These are phyloP conservation scores for Sprattus sprattus DNA, from an alignment of 2,113 vertebrate species.

Conservation along the genomic window DNA sequence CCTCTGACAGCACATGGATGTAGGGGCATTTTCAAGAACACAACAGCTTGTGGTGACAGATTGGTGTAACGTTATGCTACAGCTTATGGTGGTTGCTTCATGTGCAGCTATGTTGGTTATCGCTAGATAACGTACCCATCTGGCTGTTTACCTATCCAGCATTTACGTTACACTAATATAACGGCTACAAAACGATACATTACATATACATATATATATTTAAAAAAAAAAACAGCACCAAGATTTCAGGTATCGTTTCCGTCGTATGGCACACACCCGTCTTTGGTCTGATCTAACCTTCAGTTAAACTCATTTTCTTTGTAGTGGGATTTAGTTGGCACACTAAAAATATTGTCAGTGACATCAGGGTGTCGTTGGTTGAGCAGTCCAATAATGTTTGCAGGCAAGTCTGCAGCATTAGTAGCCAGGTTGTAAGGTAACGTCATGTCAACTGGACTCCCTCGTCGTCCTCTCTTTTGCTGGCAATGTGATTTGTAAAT, in stretches of 20 bases:
- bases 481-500: not conserved
- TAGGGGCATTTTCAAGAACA: constrained; percentile 1
- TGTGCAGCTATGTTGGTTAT: not conserved
- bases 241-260: not conserved
- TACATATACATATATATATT: not conserved
- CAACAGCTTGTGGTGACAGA: not conserved
- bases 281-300: constrained; percentile 4
- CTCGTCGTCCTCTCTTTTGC: not conserved
- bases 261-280: not conserved
- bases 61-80: constrained; percentile 6
- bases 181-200: not conserved
- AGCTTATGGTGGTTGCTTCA: not conserved
- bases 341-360: constrained; percentile 14
- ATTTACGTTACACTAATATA: not conserved
- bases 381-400: not conserved
- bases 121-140: not conserved
- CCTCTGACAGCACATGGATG: not conserved
- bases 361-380: not conserved
- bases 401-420: not conserved
- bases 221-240: not conserved
- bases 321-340: constrained; percentile 5
- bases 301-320: not conserved
- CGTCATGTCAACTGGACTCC: not conserved
- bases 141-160: not conserved
- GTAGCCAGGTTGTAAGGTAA: not conserved